These are phyloP conservation scores for Gouania willdenowi DNA, from an alignment of 2,797 vertebrate species.

Conservation along the genomic window DNA sequence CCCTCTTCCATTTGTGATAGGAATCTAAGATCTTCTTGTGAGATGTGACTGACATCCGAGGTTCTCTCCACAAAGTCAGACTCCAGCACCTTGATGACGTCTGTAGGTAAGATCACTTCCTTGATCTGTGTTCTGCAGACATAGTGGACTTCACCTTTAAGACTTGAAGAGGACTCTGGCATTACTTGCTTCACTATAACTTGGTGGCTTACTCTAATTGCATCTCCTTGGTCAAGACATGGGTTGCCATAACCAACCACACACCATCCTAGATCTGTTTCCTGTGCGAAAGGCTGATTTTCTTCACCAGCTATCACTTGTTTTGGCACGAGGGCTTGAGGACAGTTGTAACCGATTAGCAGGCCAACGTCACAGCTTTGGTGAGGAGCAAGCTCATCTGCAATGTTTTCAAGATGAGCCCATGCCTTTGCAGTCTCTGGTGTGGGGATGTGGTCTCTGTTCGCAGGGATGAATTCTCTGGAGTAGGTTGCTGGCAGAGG, in stretches of 20 bases:
- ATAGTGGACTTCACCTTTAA: conserved; percentile 15
- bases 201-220: conserved; percentile 6
- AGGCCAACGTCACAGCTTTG: conserved; percentile 13
- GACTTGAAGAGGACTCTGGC: conserved; percentile 1
- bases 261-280: conserved; percentile 2
- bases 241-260: background rate
- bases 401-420: conserved; percentile 11
- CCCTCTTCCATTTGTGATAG: background rate
- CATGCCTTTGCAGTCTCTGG: conserved; percentile 3
- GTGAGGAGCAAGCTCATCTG: background rate
- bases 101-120: conserved; percentile 1
- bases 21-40: conserved; percentile 5
- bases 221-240: conserved; percentile 4
- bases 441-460: conserved; percentile 7
- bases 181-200: conserved; percentile 16
- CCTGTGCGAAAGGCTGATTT: too few relatives aligned
- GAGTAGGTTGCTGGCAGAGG: conserved; percentile 8
- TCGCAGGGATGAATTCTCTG: conserved; percentile 10
- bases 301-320: too few relatives aligned
- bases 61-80: conserved; percentile 9
- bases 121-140: conserved; percentile 19
- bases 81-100: conserved; percentile 14
- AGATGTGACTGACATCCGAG: background rate
- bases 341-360: too few relatives aligned
- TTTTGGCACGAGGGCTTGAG: too few relatives aligned